These are phyloP conservation scores for Pluvialis apricaria DNA, from an alignment of 2,113 vertebrate genomes.

Conservation along the genomic window DNA sequence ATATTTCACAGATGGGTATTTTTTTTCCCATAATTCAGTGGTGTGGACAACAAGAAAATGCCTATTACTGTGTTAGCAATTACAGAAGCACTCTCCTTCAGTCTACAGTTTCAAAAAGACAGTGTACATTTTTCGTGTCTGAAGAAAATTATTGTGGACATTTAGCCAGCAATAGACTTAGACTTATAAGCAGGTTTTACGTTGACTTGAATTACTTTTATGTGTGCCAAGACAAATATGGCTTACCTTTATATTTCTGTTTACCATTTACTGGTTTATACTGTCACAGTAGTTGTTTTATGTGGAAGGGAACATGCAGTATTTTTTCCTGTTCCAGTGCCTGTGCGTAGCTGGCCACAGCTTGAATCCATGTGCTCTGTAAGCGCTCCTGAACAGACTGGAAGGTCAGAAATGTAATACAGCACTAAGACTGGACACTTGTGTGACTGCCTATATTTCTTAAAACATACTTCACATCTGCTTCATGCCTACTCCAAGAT, in stretches of 20 bases:
- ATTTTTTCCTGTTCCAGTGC: neutral
- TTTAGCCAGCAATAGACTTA: slow-evolving; percentile 24
- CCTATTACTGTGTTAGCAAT: neutral
- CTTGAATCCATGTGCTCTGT: neutral
- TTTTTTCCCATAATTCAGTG: neutral
- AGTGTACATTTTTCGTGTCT: slow-evolving; percentile 16
- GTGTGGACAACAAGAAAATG: neutral
- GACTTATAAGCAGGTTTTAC: neutral
- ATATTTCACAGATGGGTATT: neutral
- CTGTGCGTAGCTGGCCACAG: neutral
- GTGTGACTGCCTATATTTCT: neutral
- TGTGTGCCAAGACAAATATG: neutral
- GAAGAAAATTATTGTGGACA: slow-evolving; percentile 40
- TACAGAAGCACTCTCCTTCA: slow-evolving; percentile 6
- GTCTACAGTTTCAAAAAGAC: slow-evolving; percentile 3
- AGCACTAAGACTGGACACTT: accelerated
- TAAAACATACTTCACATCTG: neutral
- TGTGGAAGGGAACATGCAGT: neutral
- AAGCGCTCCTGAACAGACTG: neutral
- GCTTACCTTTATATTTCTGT: slow-evolving; percentile 15
- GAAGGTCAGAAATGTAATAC: neutral
- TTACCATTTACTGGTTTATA: slow-evolving; percentile 2
- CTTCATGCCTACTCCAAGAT: neutral
- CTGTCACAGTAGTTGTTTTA: neutral
- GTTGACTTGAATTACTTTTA: slow-evolving; percentile 43